Evolutionary conservation across 2,113 vertebrate genomes (phyloP).

Genomic region (Neopipo cinnamomea): DNA sequence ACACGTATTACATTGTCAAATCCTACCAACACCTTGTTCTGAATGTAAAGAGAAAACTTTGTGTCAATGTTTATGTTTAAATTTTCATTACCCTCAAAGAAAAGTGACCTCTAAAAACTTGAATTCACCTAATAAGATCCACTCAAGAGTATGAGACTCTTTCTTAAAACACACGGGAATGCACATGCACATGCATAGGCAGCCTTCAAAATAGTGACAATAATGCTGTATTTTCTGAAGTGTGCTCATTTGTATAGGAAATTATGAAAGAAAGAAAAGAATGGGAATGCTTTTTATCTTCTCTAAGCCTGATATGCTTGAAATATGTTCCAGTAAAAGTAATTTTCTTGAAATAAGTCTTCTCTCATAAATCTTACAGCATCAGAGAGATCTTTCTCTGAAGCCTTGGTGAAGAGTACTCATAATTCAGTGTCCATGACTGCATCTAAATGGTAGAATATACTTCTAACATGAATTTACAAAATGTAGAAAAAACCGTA

Average conservation of each 20-base stretch:
- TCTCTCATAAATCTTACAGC: neutral
- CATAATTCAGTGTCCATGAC: neutral
- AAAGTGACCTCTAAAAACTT: neutral
- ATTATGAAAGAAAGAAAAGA: neutral
- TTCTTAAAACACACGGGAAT: neutral
- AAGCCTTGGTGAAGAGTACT: neutral
- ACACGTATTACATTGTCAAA: neutral
- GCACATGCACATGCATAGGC: neutral
- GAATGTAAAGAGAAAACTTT: neutral
- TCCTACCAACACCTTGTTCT: neutral
- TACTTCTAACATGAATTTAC: neutral
- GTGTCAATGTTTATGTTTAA: neutral
- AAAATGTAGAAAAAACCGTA: neutral
- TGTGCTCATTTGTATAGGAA: neutral
- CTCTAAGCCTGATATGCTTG: neutral
- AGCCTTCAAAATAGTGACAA: neutral
- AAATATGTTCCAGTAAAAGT: neutral
- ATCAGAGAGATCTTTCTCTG: neutral
- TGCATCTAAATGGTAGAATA: neutral
- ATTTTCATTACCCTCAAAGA: neutral
- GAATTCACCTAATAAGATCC: neutral
- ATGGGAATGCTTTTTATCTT: neutral
- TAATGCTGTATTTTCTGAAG: neutral
- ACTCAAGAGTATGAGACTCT: fast-evolving
- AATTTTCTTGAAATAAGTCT: neutral